phyloP scores from a whole-genome alignment of 2,888 invertebrate genomes.

The Portevinia maculata region DNA sequence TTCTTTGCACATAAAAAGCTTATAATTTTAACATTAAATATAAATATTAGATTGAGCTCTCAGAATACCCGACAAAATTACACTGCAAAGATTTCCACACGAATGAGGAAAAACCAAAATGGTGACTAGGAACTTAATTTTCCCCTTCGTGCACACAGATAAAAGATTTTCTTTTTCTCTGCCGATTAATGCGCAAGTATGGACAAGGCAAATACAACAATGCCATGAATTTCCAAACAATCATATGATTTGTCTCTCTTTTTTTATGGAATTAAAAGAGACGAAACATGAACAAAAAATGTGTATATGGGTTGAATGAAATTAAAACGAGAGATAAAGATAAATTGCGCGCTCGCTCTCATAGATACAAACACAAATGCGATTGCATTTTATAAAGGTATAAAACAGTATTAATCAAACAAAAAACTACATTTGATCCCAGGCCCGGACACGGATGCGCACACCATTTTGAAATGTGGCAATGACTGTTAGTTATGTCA shows the following conservation, averaged over 20 bases:
- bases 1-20: conserved; percentile 40
- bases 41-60: conserved; percentile 29
- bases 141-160: conserved; percentile 35
- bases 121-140: conserved; percentile 55
- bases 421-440: too few relatives aligned
- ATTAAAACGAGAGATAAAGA: neutral
- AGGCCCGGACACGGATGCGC: too few relatives aligned
- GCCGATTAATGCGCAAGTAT: conserved; percentile 19
- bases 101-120: conserved; percentile 68
- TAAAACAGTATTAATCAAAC: too few relatives aligned
- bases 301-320: neutral
- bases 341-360: neutral
- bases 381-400: too few relatives aligned
- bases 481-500: too few relatives aligned
- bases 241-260: conserved; percentile 6
- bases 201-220: neutral
- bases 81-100: conserved; percentile 72
- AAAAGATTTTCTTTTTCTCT: conserved; percentile 35
- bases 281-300: neutral
- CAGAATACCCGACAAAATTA: conserved; percentile 60
- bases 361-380: neutral
- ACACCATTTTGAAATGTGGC: too few relatives aligned
- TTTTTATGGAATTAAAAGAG: conserved; percentile 6
- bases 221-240: conserved; percentile 38
- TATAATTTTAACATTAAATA: conserved; percentile 52